These are phyloP conservation scores for Condylostylus longicornis DNA, from an alignment of 1,140 invertebrate genomes.

Conservation along the genomic window DNA sequence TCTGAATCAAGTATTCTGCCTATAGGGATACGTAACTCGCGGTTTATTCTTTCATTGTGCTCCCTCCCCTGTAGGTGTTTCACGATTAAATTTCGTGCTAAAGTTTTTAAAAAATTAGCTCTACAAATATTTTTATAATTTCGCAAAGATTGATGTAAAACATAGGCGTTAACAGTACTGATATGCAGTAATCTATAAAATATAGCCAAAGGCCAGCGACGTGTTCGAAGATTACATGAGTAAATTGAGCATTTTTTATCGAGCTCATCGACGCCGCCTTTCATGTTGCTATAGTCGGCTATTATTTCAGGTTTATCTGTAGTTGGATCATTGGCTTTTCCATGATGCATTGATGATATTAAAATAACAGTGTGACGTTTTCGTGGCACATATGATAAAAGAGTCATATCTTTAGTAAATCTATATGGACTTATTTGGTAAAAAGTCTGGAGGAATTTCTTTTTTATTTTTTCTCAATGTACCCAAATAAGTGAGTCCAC, in stretches of 20 bases:
- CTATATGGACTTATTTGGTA: constrained; percentile 11
- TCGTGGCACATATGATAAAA: constrained; percentile 12
- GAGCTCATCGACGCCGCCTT: constrained; percentile 33
- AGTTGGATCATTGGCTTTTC: constrained; percentile 10
- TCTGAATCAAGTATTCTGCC: too few relatives aligned
- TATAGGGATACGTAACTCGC: too few relatives aligned
- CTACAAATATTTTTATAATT: too few relatives aligned
- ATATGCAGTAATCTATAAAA: constrained; percentile 21
- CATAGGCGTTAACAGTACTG: too few relatives aligned
- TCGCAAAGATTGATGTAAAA: too few relatives aligned
- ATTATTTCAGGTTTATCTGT: constrained; percentile 26
- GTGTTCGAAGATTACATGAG: constrained; percentile 12
- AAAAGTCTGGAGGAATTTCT: constrained; percentile 31
- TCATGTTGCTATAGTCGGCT: constrained; percentile 30
- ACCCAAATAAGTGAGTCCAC: constrained; percentile 28
- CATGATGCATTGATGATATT: constrained; percentile 14
- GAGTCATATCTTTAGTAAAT: constrained; percentile 14
- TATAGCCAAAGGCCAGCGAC: constrained; percentile 20
- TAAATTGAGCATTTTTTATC: constrained; percentile 15
- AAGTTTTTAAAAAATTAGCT: too few relatives aligned
- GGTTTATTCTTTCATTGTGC: too few relatives aligned
- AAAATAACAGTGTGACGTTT: constrained; percentile 9
- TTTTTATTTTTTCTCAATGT: constrained; percentile 34
- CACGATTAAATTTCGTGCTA: too few relatives aligned
- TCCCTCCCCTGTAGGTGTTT: too few relatives aligned